phyloP scores from a whole-genome alignment of 2,113 vertebrate species.

The Eidolon helvum region DNA sequence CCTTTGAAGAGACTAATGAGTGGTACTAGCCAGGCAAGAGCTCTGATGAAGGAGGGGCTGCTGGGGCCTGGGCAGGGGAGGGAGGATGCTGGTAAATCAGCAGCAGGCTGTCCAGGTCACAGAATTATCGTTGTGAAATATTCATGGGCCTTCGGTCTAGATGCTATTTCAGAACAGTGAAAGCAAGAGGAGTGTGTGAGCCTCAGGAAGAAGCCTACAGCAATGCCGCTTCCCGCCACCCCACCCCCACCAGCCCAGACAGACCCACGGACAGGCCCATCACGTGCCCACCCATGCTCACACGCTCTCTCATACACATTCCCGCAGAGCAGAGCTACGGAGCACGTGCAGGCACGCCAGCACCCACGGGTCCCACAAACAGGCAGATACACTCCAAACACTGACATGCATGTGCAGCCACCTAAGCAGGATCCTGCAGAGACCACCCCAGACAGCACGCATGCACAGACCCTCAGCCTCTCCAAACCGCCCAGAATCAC shows the following conservation, averaged over 20 bases:
- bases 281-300: conserved; percentile 50
- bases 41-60: neutral
- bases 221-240: neutral
- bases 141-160: conserved; percentile 79
- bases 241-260: conserved; percentile 50
- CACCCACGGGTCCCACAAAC: conserved; percentile 24
- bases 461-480: neutral
- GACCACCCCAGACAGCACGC: neutral
- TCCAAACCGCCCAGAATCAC: neutral
- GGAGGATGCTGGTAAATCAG: conserved; percentile 67
- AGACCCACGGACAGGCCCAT: conserved; percentile 63
- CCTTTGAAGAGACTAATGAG: neutral
- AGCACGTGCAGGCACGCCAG: conserved; percentile 25
- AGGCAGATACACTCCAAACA: conserved; percentile 44
- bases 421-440: neutral
- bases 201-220: conserved; percentile 56
- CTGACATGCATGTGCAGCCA: neutral
- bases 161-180: conserved; percentile 77
- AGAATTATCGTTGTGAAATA: conserved; percentile 83
- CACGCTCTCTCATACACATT: neutral
- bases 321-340: neutral
- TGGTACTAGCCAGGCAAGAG: neutral
- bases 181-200: conserved; percentile 61
- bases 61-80: neutral
- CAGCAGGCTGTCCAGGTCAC: conserved; percentile 82